Conservation (phyloP, 2,797 vertebrate species). For the Acridotheres tristis region DNA sequence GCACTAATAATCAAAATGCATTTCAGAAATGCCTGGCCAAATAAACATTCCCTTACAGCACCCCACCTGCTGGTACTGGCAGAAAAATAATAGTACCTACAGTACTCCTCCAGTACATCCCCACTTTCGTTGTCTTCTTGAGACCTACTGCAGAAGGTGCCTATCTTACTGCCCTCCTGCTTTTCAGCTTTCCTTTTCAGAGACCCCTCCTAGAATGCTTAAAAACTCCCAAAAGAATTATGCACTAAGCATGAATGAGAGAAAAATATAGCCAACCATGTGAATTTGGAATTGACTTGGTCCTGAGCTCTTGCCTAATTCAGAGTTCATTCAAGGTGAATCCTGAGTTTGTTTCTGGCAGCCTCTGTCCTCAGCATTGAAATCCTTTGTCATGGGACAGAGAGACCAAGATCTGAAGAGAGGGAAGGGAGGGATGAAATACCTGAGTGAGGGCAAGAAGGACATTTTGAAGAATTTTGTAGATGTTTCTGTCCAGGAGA, state of each 20-base stretch:
- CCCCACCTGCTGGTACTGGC: not conserved
- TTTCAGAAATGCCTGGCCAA: not conserved
- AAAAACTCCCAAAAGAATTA: not conserved
- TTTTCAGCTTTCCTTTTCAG: not conserved
- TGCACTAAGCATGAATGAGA: not conserved
- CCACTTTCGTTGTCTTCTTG: not conserved
- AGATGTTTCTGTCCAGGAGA: not conserved
- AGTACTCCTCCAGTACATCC: not conserved
- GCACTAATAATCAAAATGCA: not conserved
- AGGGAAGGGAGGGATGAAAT: not conserved
- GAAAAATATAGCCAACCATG: not conserved
- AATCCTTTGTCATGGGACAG: not conserved
- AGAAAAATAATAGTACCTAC: not conserved
- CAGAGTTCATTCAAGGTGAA: not conserved
- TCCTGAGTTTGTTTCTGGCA: not conserved
- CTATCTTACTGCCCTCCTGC: not conserved
- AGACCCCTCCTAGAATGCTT: not conserved
- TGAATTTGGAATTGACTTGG: not conserved
- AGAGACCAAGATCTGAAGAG: not conserved
- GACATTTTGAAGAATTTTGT: not conserved
- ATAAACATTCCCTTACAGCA: not conserved
- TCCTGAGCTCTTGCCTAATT: not conserved
- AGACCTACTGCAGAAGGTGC: not conserved
- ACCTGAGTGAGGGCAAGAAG: not conserved
- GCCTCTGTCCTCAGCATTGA: not conserved